Conservation (phyloP, 2,113 vertebrate species). For the Leiothrix lutea region DNA sequence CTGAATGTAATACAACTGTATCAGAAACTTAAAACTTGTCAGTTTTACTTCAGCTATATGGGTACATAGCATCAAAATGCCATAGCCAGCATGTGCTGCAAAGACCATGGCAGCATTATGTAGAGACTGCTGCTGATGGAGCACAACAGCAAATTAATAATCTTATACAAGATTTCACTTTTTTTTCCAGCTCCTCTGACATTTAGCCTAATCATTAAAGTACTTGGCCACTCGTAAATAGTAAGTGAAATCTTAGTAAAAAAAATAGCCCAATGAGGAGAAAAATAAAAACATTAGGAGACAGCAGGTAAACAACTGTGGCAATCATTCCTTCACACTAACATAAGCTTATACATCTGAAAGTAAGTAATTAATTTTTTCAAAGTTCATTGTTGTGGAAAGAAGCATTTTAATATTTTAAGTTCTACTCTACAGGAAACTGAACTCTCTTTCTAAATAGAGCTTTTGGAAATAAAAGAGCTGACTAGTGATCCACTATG, state of each 20-base stretch:
- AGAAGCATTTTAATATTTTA: neutral
- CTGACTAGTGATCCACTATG: neutral
- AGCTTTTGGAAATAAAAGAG: neutral
- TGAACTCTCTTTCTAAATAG: neutral
- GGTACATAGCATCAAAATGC: neutral
- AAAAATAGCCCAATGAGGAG: neutral
- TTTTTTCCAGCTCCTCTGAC: neutral
- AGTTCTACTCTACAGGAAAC: neutral
- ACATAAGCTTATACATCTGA: neutral
- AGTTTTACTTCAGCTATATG: neutral
- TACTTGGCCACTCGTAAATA: neutral
- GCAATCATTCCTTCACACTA: neutral
- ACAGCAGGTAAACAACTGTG: neutral
- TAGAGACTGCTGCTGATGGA: neutral
- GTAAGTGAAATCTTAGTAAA: neutral
- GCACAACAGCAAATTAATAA: neutral
- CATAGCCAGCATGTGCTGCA: neutral
- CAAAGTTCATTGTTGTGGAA: neutral
- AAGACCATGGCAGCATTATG: neutral
- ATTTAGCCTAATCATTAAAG: neutral
- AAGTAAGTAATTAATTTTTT: neutral
- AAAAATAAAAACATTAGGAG: neutral
- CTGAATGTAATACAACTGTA: neutral
- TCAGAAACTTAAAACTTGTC: neutral
- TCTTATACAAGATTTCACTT: neutral